Evolutionary conservation across 2,113 vertebrate genomes (phyloP).

Genomic region (Pica pica): DNA sequence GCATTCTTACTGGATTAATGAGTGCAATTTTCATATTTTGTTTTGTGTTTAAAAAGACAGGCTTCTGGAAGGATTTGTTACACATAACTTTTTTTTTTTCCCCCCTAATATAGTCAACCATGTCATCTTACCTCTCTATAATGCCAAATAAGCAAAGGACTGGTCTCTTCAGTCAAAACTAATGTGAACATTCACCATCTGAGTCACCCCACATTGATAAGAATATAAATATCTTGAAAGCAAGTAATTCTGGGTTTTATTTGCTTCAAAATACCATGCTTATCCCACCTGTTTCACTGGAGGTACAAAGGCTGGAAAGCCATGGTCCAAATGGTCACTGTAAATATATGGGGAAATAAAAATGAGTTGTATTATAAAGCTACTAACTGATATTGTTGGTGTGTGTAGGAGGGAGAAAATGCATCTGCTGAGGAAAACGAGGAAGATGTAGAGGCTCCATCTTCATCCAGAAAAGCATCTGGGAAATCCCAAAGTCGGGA

Average conservation of each 20-base stretch:
- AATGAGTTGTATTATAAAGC: background rate
- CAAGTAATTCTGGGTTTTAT: background rate
- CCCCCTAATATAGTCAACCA: rapidly evolving
- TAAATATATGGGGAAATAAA: background rate
- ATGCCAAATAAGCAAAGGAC: background rate
- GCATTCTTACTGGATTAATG: background rate
- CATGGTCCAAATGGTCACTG: background rate
- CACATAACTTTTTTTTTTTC: rapidly evolving
- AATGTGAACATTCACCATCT: background rate
- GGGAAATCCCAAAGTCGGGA: slow-evolving; percentile 45
- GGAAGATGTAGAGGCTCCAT: slow-evolving; percentile 66
- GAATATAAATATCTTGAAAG: background rate
- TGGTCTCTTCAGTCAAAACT: background rate
- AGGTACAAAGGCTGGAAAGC: background rate
- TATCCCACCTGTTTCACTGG: background rate
- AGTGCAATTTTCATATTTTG: background rate
- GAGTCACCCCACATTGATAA: background rate
- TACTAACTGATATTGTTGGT: background rate
- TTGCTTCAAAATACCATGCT: rapidly evolving
- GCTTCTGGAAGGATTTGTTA: background rate
- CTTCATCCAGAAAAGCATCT: slow-evolving; percentile 68
- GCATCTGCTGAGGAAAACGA: slow-evolving; percentile 41
- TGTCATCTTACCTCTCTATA: background rate
- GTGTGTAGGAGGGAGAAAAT: slow-evolving; percentile 57
- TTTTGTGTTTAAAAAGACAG: background rate